Evolutionary conservation across 2,888 invertebrate species (phyloP).

Genomic region (Toxonevra muliebris): DNA sequence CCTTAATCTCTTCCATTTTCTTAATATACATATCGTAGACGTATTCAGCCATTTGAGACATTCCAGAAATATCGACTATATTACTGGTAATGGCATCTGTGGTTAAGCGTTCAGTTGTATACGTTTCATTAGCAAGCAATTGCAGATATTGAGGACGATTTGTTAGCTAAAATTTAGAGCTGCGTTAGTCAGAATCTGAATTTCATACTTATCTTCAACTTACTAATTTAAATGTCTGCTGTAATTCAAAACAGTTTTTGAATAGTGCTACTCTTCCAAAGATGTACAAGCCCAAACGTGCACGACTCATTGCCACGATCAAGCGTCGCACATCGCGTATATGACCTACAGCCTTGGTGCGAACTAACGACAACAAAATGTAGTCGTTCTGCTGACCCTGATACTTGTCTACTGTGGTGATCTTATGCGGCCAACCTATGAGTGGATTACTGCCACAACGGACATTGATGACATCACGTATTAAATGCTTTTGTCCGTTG

Average conservation of each 20-base stretch:
- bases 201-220: conserved; percentile 31
- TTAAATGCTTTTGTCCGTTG: conserved; percentile 98
- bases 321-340: conserved; percentile 94
- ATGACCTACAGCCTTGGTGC: conserved; percentile 98
- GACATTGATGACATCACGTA: conserved; percentile 93
- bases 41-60: conserved; percentile 95
- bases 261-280: conserved; percentile 94
- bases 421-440: conserved; percentile 91
- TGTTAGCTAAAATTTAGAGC: conserved; percentile 71
- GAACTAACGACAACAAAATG: conserved; percentile 93
- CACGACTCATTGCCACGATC: conserved; percentile 98
- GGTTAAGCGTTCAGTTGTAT: conserved; percentile 75
- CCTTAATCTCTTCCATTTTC: conserved; percentile 73
- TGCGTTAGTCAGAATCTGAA: not conserved
- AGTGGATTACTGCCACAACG: conserved; percentile 94
- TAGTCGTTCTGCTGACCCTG: conserved; percentile 99
- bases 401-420: conserved; percentile 98
- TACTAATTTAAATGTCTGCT: conserved; percentile 92
- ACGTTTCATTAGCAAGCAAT: conserved; percentile 81
- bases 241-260: conserved; percentile 95
- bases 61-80: conserved; percentile 64
- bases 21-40: conserved; percentile 92
- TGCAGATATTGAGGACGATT: conserved; percentile 82
- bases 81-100: conserved; percentile 62
- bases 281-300: conserved; percentile 94